Percentiles rank a stretch among this genome's conserved stretches.
phyloP scores from a whole-genome alignment of 92 coral and sea anemone genomes.

The Umimayanthus kanabou region DNA sequence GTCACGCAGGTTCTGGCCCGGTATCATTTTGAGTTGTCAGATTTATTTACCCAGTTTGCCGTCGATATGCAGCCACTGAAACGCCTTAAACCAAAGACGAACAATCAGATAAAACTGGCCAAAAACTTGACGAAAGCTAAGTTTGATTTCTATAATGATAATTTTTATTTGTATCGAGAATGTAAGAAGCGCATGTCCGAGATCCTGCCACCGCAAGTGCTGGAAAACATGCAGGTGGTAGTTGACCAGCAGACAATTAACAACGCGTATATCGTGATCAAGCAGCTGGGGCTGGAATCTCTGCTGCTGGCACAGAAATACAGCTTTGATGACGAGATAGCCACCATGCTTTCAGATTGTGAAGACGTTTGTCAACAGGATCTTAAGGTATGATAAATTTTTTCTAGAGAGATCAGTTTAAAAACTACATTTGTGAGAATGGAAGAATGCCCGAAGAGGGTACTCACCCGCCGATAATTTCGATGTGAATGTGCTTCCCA shows the following conservation, averaged over 20 bases:
- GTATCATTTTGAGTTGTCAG: constrained; percentile 89
- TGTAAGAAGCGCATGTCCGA: constrained; percentile 75
- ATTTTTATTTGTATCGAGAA: constrained; percentile 74
- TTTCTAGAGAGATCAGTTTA: not conserved
- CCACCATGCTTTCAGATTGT: constrained; percentile 72
- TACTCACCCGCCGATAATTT: too few species aligned
- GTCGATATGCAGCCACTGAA: constrained; percentile 89
- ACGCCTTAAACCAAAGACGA: constrained; percentile 84
- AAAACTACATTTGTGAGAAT: not conserved
- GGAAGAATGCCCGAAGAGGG: not conserved
- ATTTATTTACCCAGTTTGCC: constrained; percentile 96
- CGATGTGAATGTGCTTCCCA: too few species aligned
- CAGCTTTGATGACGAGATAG: constrained; percentile 63
- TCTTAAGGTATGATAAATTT: constrained; percentile 43
- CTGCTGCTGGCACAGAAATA: constrained; percentile 67
- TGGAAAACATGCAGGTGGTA: constrained; percentile 82
- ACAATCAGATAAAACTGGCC: constrained; percentile 84
- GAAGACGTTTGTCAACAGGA: constrained; percentile 82
- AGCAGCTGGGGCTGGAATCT: constrained; percentile 89
- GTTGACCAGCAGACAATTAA: constrained; percentile 94
- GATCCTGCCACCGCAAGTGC: constrained; percentile 67
- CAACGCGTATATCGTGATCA: constrained; percentile 80
- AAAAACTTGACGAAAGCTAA: constrained; percentile 76
- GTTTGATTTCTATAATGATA: constrained; percentile 79
- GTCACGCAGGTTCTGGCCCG: constrained; percentile 89